Evolutionary conservation across 2,888 invertebrate genomes (phyloP).

Genomic region (Dolomedes plantarius): DNA sequence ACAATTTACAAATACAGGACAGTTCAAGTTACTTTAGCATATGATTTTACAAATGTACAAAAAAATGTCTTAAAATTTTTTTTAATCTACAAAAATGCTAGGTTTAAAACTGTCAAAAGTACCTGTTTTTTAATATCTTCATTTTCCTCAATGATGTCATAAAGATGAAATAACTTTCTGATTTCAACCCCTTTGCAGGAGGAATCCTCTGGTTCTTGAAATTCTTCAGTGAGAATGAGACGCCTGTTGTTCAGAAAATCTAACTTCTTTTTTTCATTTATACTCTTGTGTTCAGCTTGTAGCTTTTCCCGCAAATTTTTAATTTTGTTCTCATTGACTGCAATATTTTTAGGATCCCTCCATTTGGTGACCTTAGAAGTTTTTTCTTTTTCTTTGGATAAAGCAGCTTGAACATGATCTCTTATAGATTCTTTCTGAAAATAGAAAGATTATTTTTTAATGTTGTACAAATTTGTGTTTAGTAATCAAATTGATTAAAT

Average conservation of each 20-base stretch:
- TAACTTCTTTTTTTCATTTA: constrained; percentile 39
- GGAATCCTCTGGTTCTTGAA: neutral
- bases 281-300: constrained; percentile 35
- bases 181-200: constrained; percentile 39
- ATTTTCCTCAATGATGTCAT: constrained; percentile 66
- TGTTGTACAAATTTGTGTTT: too few species aligned
- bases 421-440: constrained; percentile 51
- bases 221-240: constrained; percentile 53
- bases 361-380: constrained; percentile 18
- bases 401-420: constrained; percentile 53
- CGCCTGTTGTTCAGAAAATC: constrained; percentile 52
- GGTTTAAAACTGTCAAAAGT: too few species aligned
- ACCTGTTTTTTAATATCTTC: constrained; percentile 66
- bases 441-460: neutral
- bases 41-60: too few species aligned
- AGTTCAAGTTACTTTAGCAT: too few species aligned
- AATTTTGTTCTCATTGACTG: constrained; percentile 20
- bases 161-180: constrained; percentile 48
- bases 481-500: too few species aligned
- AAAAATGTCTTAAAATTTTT: too few species aligned
- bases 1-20: too few species aligned
- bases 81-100: too few species aligned
- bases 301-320: constrained; percentile 29
- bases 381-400: constrained; percentile 47
- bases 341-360: constrained; percentile 38